A percentile compares a stretch with the other conserved stretches of the same genome.
These are phyloP conservation scores for Podarcis cretensis DNA, from an alignment of 2,113 vertebrate species.

Conservation along the genomic window DNA sequence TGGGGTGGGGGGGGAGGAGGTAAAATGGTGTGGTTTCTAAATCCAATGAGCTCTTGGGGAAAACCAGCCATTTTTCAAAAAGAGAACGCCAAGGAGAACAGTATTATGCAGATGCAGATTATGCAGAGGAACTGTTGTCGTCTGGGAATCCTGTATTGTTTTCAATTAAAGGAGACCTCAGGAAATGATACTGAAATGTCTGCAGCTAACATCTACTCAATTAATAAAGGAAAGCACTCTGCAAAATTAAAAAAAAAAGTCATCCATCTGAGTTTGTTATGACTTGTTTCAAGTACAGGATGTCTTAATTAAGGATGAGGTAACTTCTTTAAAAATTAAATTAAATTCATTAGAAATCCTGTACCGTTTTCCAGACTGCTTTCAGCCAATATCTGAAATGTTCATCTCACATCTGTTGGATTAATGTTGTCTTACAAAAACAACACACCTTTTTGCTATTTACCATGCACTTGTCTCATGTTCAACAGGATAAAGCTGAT, in stretches of 20 bases:
- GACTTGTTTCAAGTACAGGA: background rate
- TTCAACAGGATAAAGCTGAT: conserved; percentile 18
- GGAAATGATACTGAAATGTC: background rate
- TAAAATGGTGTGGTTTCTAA: background rate
- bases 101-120: background rate
- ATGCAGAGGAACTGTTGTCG: background rate
- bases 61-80: background rate
- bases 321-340: conserved; percentile 15
- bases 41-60: background rate
- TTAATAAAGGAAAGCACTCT: background rate
- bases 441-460: rapidly evolving
- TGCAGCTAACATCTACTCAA: background rate
- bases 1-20: background rate
- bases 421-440: background rate
- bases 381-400: background rate
- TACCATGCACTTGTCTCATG: background rate
- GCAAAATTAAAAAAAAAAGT: background rate
- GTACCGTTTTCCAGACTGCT: background rate
- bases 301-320: background rate
- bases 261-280: background rate
- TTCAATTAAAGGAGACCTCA: conserved; percentile 19
- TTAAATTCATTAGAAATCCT: background rate
- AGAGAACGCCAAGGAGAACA: background rate
- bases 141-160: background rate
- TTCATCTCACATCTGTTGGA: background rate